Conservation (phyloP, 1,140 invertebrate genomes). For the Elysia chlorotica region DNA sequence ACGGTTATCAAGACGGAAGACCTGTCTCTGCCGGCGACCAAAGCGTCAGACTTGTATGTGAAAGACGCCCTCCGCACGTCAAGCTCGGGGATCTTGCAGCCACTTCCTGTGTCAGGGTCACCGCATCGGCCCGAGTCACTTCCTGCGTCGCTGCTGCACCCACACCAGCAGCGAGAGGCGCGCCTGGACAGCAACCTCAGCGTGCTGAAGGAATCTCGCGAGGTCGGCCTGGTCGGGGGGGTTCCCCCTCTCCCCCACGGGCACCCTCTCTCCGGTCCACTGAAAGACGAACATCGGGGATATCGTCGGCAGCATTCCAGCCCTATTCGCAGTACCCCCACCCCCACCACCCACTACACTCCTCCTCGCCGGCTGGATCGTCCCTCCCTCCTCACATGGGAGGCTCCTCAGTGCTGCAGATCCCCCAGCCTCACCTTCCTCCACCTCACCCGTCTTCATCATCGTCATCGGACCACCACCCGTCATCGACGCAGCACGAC, state of each 20-base stretch:
- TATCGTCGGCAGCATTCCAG: constrained; percentile 20
- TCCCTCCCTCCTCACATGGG: background rate
- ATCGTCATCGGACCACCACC: background rate
- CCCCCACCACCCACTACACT: constrained; percentile 66
- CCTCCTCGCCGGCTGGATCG: constrained; percentile 42
- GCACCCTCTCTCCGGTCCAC: background rate
- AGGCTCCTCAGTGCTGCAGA: constrained; percentile 40
- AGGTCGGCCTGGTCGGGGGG: constrained; percentile 16
- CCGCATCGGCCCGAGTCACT: constrained; percentile 7
- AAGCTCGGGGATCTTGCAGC: no score
- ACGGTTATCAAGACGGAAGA: constrained; percentile 8
- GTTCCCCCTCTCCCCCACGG: background rate
- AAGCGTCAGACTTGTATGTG: no score
- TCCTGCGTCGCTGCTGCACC: background rate
- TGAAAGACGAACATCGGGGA: constrained; percentile 18
- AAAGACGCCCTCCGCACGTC: no score
- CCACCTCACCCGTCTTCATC: background rate
- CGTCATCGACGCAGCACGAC: background rate
- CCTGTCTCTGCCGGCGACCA: background rate
- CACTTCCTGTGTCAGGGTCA: no score
- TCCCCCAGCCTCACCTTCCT: constrained; percentile 47
- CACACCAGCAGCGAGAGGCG: constrained; percentile 5
- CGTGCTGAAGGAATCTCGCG: constrained; percentile 22
- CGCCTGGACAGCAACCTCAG: constrained; percentile 16
- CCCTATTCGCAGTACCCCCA: constrained; percentile 19